Evolutionary conservation across 2,888 invertebrate species (phyloP), one percentile per base, ranked within the genome.

Genomic region (Tenthredo distinguenda): DNA sequence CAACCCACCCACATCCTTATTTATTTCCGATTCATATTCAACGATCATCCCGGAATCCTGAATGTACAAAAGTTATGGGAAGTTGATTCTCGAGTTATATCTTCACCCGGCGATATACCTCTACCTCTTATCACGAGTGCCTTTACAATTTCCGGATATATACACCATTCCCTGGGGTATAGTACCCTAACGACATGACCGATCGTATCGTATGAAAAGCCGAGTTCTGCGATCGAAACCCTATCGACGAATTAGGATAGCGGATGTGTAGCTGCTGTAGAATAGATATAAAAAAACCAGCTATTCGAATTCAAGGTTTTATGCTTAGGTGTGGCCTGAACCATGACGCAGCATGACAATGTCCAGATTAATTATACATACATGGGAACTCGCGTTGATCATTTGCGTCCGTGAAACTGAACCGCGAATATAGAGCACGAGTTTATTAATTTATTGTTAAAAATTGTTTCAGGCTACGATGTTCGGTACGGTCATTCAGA

Each of bases 401-500:
- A 18, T 18, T 34, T 34, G 6, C 5, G 15, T 34, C 15, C 68
- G 15, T 1, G 1, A 18, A 34, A 34, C 68, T 68, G 18, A 34
- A 68, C 18, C 68, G 26, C 31, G 5, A 18, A 26, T 12, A 31
- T 65, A 65, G 15, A 65, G 12, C 18, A 31, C 26, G 3, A 34
- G 15, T 40, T 3, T 3, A 37, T 26, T n/a, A 72, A 40, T 43
- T n/a, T 43, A 72, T 72, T 40, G 2, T 40, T 0, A 21, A 7
- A 71, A 37, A 74, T 74, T 84, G 86, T 89, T 88, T 21, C 87
- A 90, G 90, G 85, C 26, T 86, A 90, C 88, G 86, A 94, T 94
- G 94, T 91, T 94, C 88, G 89, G 91, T 86, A 91, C 93, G 50
- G 85, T 94, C 76, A 93, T 94, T 90, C 93, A 95, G 91, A 97